Conservation (phyloP, 2,113 vertebrate species). For the Arothron firmamentum region DNA sequence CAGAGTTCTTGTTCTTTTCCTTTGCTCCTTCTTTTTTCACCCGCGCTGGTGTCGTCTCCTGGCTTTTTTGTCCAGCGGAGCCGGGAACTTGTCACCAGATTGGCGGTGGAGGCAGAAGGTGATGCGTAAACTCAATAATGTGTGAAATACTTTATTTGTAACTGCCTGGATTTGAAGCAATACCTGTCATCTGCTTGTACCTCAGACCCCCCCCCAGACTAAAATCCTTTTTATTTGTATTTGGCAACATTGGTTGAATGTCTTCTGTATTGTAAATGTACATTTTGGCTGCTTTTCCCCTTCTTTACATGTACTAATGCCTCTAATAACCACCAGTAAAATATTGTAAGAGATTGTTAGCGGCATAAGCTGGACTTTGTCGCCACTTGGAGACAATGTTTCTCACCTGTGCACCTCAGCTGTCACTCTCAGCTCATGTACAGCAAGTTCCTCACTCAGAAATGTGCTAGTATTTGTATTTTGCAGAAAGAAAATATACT, state of each 20-base stretch:
- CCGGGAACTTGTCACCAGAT: constrained; percentile 27
- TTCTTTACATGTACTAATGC: constrained; percentile 39
- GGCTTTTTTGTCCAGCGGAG: constrained; percentile 10
- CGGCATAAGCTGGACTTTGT: constrained; percentile 98
- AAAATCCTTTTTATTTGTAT: constrained; percentile 5
- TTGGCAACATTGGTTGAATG: constrained; percentile 26
- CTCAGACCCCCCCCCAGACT: constrained; percentile 66
- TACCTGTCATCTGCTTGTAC: constrained; percentile 68
- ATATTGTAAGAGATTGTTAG: constrained; percentile 80
- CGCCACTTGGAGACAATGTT: constrained; percentile 90
- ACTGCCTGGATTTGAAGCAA: constrained; percentile 60
- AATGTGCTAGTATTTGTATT: constrained; percentile 92
- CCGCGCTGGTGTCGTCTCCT: constrained; percentile 2
- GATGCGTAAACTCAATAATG: constrained; percentile 81
- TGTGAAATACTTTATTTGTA: constrained; percentile 35
- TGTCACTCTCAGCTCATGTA: constrained; percentile 81
- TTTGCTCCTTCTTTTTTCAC: constrained; percentile 8
- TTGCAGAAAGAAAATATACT: constrained; percentile 88
- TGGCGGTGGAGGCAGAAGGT: constrained; percentile 4
- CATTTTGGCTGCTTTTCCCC: background rate
- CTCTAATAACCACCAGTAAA: constrained; percentile 63
- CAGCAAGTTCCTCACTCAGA: constrained; percentile 84
- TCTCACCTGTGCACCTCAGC: constrained; percentile 83
- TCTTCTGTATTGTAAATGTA: constrained; percentile 15
- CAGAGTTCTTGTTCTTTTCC: constrained; percentile 38